Conservation (phyloP, 2,797 vertebrate genomes). For the Sternarchorhynchus goeldii region DNA sequence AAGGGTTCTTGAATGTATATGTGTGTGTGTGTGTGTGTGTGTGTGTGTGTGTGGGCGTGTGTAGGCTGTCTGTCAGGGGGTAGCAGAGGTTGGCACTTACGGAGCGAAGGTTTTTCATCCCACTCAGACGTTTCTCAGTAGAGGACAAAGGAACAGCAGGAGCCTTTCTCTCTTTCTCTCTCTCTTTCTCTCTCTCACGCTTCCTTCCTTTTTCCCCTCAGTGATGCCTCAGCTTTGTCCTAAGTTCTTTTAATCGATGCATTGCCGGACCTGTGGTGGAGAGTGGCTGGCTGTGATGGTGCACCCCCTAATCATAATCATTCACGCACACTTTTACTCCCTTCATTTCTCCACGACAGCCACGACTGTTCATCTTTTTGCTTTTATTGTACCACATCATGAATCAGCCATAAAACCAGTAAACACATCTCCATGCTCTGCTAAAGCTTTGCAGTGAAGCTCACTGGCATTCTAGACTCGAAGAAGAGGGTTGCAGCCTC, state of each 20-base stretch:
- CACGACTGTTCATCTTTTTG: not conserved
- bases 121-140: slow-evolving; percentile 55
- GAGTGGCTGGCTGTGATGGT: too few relatives aligned
- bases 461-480: not conserved
- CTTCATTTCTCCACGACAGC: not conserved
- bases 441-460: not conserved
- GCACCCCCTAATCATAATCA: not conserved
- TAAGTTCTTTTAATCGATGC: slow-evolving; percentile 7
- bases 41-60: slow-evolving; percentile 28
- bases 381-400: not conserved
- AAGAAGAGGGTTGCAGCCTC: not conserved
- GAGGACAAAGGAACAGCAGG: slow-evolving; percentile 71
- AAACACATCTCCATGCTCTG: not conserved
- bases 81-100: slow-evolving; percentile 50
- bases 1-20: not conserved
- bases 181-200: slow-evolving; percentile 62
- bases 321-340: not conserved
- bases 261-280: not conserved
- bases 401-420: slow-evolving; percentile 6
- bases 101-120: slow-evolving; percentile 56
- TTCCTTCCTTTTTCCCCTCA: slow-evolving; percentile 30
- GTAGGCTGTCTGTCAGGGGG: slow-evolving; percentile 33
- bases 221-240: not conserved
- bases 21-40: slow-evolving; percentile 7
- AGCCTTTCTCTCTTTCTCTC: slow-evolving; percentile 48